phyloP scores from a whole-genome alignment of 2,888 invertebrate genomes.

The Drosophila sordidula region DNA sequence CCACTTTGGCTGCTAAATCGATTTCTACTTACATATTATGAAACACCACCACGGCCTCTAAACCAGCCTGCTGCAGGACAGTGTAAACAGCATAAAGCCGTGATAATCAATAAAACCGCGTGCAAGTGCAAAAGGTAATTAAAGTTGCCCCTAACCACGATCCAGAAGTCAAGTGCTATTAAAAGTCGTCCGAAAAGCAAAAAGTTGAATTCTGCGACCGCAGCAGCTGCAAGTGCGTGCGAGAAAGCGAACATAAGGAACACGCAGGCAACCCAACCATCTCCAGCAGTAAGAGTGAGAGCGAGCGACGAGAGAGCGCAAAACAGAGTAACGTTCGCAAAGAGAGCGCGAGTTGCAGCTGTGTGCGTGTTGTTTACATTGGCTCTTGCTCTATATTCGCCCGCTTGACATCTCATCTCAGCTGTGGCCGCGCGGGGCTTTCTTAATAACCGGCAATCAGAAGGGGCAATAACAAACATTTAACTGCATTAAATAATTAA shows the following conservation, averaged over 20 bases:
- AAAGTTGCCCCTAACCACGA: conserved; percentile 16
- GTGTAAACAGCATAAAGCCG: conserved; percentile 17
- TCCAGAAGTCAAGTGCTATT: conserved; percentile 10
- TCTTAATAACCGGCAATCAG: conserved; percentile 46
- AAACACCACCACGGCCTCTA: conserved; percentile 57
- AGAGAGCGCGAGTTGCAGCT: conserved; percentile 7
- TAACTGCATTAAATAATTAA: conserved; percentile 44
- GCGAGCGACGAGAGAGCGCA: conserved; percentile 15
- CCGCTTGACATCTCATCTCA: conserved; percentile 21
- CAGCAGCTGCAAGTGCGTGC: conserved; percentile 30
- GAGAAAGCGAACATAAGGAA: conserved; percentile 23
- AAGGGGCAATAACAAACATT: conserved; percentile 29
- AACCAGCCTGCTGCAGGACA: conserved; percentile 29
- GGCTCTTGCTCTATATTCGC: conserved; percentile 14
- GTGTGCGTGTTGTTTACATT: conserved; percentile 49
- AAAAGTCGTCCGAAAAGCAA: conserved; percentile 10
- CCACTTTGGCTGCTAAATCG: conserved; percentile 61
- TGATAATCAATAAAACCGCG: conserved; percentile 18
- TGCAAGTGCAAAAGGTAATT: conserved; percentile 44
- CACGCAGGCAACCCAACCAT: conserved; percentile 10
- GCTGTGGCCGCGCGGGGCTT: conserved; percentile 17
- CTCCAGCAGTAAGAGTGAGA: conserved; percentile 1
- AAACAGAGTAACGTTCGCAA: neutral
- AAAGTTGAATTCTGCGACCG: conserved; percentile 10
- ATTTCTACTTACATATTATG: conserved; percentile 70